These are phyloP conservation scores for Turritopsis dohrnii DNA, from an alignment of 30 jellyfish, hydroid and myxozoan genomes.

Conservation along the genomic window DNA sequence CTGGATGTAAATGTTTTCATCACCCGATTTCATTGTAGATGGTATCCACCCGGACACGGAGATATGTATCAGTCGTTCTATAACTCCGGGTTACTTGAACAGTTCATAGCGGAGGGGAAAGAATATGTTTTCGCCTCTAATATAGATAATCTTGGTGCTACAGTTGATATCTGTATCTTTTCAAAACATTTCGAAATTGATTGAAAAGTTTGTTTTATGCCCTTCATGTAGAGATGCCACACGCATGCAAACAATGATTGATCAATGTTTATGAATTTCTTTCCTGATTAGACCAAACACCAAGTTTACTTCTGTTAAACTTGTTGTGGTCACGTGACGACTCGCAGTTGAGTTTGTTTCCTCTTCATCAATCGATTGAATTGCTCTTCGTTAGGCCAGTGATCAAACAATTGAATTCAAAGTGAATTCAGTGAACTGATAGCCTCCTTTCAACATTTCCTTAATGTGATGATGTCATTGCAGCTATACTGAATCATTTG, in stretches of 20 bases:
- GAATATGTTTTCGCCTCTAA: constrained; percentile 88
- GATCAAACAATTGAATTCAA: no score
- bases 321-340: no score
- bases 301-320: no score
- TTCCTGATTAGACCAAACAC: no score
- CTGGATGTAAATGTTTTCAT: neutral
- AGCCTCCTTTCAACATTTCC: neutral
- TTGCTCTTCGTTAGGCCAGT: no score
- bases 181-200: neutral
- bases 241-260: no score
- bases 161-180: constrained; percentile 87
- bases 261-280: no score
- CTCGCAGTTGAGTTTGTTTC: no score
- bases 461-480: neutral
- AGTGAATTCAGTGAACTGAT: no score
- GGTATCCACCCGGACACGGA: constrained; percentile 99
- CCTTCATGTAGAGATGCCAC: no score
- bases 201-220: no score
- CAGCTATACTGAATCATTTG: constrained; percentile 68
- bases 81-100: constrained; percentile 74
- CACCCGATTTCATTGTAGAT: constrained; percentile 28
- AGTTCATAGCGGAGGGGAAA: constrained; percentile 74
- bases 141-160: constrained; percentile 96
- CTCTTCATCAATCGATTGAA: no score
- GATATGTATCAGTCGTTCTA: constrained; percentile 85